Evolutionary conservation across 2,797 vertebrate species (phyloP).

Genomic region (Chelmon rostratus): DNA sequence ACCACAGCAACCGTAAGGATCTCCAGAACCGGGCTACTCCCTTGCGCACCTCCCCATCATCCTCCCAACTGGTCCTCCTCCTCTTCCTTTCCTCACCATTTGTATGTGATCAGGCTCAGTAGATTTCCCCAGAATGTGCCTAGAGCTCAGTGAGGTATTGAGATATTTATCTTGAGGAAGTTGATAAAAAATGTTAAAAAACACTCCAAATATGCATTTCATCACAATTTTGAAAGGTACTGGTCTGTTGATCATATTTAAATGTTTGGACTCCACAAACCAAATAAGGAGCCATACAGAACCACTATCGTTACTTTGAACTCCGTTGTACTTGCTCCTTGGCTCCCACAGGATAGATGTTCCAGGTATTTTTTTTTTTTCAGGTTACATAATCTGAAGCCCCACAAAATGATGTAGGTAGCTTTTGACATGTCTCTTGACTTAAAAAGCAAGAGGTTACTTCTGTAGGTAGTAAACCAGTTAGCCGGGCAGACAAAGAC

Average conservation of each 20-base stretch:
- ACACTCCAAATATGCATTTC: neutral
- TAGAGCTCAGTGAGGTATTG: neutral
- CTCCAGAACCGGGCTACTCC: constrained; percentile 61
- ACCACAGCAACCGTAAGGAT: constrained; percentile 77
- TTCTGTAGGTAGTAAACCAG: too few species aligned
- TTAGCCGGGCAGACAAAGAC: neutral
- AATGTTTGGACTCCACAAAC: neutral
- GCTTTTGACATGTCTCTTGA: neutral
- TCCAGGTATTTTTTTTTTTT: neutral
- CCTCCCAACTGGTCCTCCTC: constrained; percentile 13
- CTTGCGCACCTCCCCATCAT: neutral
- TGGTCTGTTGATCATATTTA: neutral
- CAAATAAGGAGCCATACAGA: neutral
- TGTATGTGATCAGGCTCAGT: constrained; percentile 71
- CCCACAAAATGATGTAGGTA: neutral
- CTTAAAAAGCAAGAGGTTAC: neutral
- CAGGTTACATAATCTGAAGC: neutral
- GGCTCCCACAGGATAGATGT: neutral
- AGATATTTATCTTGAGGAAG: neutral
- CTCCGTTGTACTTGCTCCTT: neutral
- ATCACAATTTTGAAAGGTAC: neutral
- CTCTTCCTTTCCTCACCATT: constrained; percentile 37
- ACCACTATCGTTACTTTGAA: neutral
- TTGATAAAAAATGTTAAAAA: neutral
- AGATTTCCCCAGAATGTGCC: constrained; percentile 69